Base-by-base conservation (phyloP, 2,888 invertebrate genomes). In the Macaria notata region DNA sequence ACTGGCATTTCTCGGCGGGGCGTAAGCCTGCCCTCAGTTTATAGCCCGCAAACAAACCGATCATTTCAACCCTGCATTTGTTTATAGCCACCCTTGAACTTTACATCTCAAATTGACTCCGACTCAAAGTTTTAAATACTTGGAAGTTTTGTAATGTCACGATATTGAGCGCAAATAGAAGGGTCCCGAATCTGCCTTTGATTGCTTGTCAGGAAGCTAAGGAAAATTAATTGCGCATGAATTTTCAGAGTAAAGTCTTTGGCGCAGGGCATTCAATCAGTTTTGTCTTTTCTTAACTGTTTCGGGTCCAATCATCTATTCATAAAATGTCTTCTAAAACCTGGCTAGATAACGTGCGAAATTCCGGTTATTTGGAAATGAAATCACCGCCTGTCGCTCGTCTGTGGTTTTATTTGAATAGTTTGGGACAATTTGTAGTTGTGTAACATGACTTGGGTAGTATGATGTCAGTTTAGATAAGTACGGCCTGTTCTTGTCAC, bases 1-100 rank as follows among this genome's bases (percentile, higher is more conserved):
- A 72, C 78, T 71, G 71, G 66, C 72, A 71, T 70, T 76, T 71
- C 72, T 71, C 75, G 77, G 76, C 79, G 78, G 61, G 72, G 70
- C 49, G 58, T 50, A 58, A 50, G 54, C 49, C 42, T 58, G 70
- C 79, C 71, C 82, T 82, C 78, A 76, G 77, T 87, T 89, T 86
- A 86, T 83, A 83, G 76, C 79, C 88, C 87, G 75, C 88, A 88
- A 89, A 88, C 86, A 89, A 86, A 90, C 87, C 86, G 79, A 84
- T 79, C 71, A 78, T 83, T 83, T 80, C 80, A 79, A 62, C 81
- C 84, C 81, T 73, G 73, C 72, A 71, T 82, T 81, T 86, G 80
- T 87, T 86, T 86, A 86, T 86, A 79, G 77, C 84, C 79, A 57
- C 76, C 76, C 75, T 72, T 72, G 65, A 79, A 82, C 73, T 80